A percentile compares a stretch with the other conserved stretches of the same genome.
phyloP scores from a whole-genome alignment of 2,113 vertebrate species.

The Noturus placidus region DNA sequence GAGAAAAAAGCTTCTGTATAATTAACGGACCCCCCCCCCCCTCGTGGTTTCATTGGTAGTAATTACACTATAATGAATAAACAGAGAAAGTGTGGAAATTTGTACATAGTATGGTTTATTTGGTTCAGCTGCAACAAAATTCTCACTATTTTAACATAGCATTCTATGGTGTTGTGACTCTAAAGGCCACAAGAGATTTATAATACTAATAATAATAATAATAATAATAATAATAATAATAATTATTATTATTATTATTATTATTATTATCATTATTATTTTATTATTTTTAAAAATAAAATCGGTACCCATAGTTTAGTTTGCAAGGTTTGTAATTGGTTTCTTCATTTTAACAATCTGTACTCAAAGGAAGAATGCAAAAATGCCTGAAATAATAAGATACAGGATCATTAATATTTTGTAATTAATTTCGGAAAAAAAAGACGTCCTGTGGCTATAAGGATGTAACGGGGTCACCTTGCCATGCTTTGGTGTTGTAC shows the following conservation, averaged over 20 bases:
- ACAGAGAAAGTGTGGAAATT: not conserved
- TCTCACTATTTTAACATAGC: not conserved
- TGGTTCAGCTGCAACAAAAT: not conserved
- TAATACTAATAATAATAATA: too few species aligned
- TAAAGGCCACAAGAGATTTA: not conserved
- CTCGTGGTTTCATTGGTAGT: not conserved
- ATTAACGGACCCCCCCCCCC: not conserved
- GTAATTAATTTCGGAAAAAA: not conserved
- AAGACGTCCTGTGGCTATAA: not conserved
- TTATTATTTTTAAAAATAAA: not conserved
- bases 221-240: too few species aligned
- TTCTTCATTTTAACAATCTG: not conserved
- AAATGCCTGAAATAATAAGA: not conserved
- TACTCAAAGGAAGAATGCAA: not conserved
- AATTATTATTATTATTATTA: too few species aligned
- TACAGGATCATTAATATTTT: not conserved
- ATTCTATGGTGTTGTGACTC: not conserved
- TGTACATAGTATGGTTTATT: not conserved
- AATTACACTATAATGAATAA: not conserved
- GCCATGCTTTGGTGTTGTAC: not conserved
- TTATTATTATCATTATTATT: too few species aligned
- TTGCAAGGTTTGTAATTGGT: not conserved
- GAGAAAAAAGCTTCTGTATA: not conserved
- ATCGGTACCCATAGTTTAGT: not conserved
- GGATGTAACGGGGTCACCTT: not conserved